Evolutionary conservation across 2,113 vertebrate species (phyloP).

Genomic region (Chamaea fasciata): DNA sequence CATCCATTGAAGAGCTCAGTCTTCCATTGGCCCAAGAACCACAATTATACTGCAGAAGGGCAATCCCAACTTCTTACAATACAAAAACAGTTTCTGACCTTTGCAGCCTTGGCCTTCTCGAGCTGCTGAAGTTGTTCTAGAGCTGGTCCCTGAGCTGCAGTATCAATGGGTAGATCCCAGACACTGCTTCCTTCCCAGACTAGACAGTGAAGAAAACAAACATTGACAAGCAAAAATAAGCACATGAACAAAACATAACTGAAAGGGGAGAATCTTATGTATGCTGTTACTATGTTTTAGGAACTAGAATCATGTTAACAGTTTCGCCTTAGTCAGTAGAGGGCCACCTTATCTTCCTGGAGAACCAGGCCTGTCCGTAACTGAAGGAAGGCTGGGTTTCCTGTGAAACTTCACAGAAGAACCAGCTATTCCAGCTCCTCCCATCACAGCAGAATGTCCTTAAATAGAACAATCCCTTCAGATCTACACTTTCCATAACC

Average conservation of each 20-base stretch:
- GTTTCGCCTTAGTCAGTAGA: neutral
- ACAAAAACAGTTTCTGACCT: constrained; percentile 66
- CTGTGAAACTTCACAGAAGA: neutral
- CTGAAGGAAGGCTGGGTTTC: neutral
- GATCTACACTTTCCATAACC: neutral
- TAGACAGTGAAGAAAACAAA: constrained; percentile 56
- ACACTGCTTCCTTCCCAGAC: constrained; percentile 97
- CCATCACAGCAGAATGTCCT: neutral
- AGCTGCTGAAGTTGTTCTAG: constrained; percentile 96
- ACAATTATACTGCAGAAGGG: neutral
- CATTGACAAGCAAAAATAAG: constrained; percentile 36
- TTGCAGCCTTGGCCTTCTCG: constrained; percentile 91
- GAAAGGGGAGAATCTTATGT: neutral
- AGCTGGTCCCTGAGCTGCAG: constrained; percentile 84
- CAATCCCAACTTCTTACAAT: neutral
- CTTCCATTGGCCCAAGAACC: neutral
- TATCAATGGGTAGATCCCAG: constrained; percentile 96
- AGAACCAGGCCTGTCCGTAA: neutral
- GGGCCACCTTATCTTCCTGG: neutral
- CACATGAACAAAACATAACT: neutral
- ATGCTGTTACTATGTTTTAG: neutral
- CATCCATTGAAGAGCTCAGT: neutral
- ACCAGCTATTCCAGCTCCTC: neutral
- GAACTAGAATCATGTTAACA: neutral
- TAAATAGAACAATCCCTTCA: neutral